Conservation (phyloP, 2,113 vertebrate genomes). For the Gobiocypris rarus region DNA sequence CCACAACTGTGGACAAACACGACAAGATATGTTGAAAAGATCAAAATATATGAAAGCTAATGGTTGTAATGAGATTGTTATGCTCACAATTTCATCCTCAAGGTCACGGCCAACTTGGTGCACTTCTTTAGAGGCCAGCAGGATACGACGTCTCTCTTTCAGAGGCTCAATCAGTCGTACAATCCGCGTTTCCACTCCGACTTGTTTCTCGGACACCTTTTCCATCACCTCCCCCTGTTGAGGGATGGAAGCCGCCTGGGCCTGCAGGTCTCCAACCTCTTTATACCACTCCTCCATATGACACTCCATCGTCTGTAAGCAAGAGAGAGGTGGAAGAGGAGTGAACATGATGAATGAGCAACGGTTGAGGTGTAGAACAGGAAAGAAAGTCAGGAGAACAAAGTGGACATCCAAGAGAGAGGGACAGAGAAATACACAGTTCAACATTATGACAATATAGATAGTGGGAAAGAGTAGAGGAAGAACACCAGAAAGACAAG, state of each 20-base stretch:
- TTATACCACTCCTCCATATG: constrained; percentile 91
- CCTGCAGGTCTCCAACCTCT: constrained; percentile 87
- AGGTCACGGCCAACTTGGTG: constrained; percentile 90
- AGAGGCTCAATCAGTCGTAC: constrained; percentile 89
- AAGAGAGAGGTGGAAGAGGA: constrained; percentile 10
- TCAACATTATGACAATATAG: neutral
- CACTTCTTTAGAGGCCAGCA: constrained; percentile 91
- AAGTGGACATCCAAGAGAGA: constrained; percentile 15
- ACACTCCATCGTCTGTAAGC: constrained; percentile 84
- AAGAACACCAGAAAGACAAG: constrained; percentile 15
- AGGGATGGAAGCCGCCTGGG: constrained; percentile 80
- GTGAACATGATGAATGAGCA: neutral
- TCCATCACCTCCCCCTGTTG: constrained; percentile 78
- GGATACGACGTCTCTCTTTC: constrained; percentile 86
- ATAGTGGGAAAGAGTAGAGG: constrained; percentile 28
- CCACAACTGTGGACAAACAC: constrained; percentile 78
- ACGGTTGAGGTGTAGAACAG: constrained; percentile 10
- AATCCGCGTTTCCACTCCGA: constrained; percentile 82
- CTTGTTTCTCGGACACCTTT: constrained; percentile 78
- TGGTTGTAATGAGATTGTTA: neutral
- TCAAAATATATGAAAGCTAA: neutral
- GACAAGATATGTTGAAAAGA: neutral
- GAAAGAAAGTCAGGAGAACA: neutral
- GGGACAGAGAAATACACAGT: constrained; percentile 15
- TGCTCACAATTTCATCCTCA: constrained; percentile 89